These are phyloP conservation scores for Bungarus multicinctus DNA, from an alignment of 2,113 vertebrate genomes.

Conservation along the genomic window DNA sequence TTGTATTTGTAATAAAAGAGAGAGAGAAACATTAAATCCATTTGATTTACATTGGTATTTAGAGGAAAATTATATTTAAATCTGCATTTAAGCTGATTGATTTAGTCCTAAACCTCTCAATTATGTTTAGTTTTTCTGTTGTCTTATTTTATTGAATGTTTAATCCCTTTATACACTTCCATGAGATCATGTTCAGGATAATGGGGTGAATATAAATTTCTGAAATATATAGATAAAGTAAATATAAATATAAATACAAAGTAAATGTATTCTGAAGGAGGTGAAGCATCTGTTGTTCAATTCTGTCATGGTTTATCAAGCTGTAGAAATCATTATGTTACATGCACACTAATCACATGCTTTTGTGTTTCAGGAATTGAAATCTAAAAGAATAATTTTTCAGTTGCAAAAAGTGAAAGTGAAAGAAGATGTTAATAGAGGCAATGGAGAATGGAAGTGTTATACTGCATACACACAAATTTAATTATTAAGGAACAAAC, in stretches of 20 bases:
- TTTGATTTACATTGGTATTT: neutral
- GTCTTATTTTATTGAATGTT: neutral
- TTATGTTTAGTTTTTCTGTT: neutral
- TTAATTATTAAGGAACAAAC: slow-evolving; percentile 33
- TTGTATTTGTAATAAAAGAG: neutral
- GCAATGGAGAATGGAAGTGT: neutral
- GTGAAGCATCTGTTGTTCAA: neutral
- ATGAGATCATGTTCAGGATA: neutral
- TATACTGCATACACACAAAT: slow-evolving; percentile 5
- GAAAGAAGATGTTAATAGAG: neutral
- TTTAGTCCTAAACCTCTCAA: neutral
- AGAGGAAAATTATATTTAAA: neutral
- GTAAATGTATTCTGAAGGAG: neutral
- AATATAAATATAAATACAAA: too few species aligned
- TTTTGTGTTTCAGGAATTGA: neutral
- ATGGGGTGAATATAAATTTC: neutral
- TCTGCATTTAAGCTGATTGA: neutral
- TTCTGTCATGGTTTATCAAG: neutral
- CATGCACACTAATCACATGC: neutral
- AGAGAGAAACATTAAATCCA: neutral
- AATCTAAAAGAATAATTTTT: neutral
- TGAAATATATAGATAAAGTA: neutral
- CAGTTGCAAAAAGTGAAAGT: neutral
- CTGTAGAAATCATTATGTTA: neutral
- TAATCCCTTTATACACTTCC: neutral